These are phyloP conservation scores for Lepisosteus osseus DNA, from an alignment of 2,113 vertebrate genomes.

Conservation along the genomic window DNA sequence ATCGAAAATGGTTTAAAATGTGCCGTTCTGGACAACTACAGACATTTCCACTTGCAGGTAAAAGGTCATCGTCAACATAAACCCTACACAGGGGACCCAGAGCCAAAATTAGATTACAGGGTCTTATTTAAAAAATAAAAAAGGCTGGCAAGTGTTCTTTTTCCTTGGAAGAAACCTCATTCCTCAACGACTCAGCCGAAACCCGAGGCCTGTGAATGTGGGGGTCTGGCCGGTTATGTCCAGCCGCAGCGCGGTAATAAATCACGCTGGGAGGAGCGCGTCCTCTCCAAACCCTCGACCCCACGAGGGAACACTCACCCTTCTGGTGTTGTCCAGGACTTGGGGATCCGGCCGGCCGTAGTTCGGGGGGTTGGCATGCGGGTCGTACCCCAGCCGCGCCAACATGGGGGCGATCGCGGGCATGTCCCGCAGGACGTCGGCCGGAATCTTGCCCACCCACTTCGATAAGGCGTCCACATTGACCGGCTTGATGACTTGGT, in stretches of 20 bases:
- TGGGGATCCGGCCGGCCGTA: constrained; percentile 89
- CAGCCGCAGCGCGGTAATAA: too few species aligned
- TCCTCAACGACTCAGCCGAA: background rate
- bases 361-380: constrained; percentile 89
- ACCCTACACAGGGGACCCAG: too few species aligned
- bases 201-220: background rate
- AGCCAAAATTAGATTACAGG: too few species aligned
- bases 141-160: too few species aligned
- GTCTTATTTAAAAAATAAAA: too few species aligned
- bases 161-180: too few species aligned
- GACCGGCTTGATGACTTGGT: constrained; percentile 96
- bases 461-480: constrained; percentile 93
- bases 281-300: background rate
- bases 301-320: constrained; percentile 70
- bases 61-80: too few species aligned
- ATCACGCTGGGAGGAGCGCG: too few species aligned
- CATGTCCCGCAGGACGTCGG: constrained; percentile 91
- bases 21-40: too few species aligned
- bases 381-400: constrained; percentile 88
- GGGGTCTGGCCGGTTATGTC: too few species aligned
- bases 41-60: too few species aligned
- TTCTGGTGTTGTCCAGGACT: constrained; percentile 91
- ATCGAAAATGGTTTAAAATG: too few species aligned
- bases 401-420: constrained; percentile 90
- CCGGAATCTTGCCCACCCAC: constrained; percentile 94